Conservation (phyloP, 2,888 invertebrate species). For the Glyphotaelius pellucidus region DNA sequence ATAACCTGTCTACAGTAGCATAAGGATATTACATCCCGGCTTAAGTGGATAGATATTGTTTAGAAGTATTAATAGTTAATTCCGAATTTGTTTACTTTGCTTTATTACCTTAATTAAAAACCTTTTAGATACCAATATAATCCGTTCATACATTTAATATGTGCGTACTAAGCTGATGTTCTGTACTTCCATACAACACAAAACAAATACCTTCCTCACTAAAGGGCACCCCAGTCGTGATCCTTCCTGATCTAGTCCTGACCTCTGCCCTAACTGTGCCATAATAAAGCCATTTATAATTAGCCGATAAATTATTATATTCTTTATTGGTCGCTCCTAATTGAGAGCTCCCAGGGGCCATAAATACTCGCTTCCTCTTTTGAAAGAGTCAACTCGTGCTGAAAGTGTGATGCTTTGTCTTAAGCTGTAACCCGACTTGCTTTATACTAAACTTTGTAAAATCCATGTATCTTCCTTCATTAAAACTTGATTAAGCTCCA, state of each 20-base stretch:
- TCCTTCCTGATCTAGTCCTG: constrained; percentile 48
- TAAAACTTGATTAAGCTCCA: not conserved
- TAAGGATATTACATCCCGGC: too few relatives aligned
- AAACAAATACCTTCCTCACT: constrained; percentile 8
- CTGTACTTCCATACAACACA: not conserved
- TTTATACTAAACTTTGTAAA: not conserved
- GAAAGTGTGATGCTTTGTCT: constrained; percentile 4
- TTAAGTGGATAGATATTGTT: too few relatives aligned
- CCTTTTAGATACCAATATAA: not conserved
- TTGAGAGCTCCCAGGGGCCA: not conserved
- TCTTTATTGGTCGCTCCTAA: constrained; percentile 19
- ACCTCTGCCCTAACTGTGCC: constrained; percentile 25
- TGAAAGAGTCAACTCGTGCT: not conserved
- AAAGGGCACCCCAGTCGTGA: constrained; percentile 49
- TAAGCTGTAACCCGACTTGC: not conserved
- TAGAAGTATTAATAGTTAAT: too few relatives aligned
- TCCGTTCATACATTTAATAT: not conserved
- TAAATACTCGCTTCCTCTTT: constrained; percentile 30
- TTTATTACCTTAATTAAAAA: too few relatives aligned
- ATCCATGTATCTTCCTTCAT: not conserved
- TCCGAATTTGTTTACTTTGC: too few relatives aligned
- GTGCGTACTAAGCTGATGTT: too few relatives aligned
- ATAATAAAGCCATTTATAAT: constrained; percentile 55
- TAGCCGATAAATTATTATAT: constrained; percentile 56
- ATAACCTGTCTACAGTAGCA: too few relatives aligned